Conservation (phyloP, 1,140 invertebrate genomes). For the Nixonia krombeini region DNA sequence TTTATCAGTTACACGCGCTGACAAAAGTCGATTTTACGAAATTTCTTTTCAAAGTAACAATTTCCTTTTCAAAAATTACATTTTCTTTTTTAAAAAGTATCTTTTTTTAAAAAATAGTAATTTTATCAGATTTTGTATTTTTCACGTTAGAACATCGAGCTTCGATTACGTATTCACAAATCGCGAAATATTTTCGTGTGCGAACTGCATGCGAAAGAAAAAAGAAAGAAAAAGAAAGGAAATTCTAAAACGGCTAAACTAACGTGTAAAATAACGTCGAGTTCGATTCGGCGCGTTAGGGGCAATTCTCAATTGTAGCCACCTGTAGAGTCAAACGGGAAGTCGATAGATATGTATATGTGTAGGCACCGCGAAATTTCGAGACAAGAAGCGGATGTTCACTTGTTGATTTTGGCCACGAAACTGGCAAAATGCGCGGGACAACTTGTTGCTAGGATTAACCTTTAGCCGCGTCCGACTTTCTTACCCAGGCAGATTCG, state of each 20-base stretch:
- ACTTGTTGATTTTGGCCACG: constrained; percentile 64
- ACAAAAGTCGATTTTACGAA: too few relatives aligned
- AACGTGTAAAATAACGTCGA: constrained; percentile 4
- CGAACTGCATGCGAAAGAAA: not conserved
- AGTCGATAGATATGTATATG: constrained; percentile 50
- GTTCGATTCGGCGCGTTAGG: constrained; percentile 7
- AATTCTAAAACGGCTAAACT: not conserved
- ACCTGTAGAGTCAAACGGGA: constrained; percentile 63
- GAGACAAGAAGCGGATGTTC: constrained; percentile 54
- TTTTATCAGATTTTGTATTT: too few relatives aligned
- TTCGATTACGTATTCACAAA: too few relatives aligned
- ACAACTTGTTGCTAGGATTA: constrained; percentile 59
- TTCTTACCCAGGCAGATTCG: too few relatives aligned
- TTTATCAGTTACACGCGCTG: too few relatives aligned
- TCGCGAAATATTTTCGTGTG: too few relatives aligned
- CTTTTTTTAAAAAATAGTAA: too few relatives aligned
- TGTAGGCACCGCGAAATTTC: constrained; percentile 47
- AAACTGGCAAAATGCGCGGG: constrained; percentile 59
- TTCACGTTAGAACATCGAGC: too few relatives aligned
- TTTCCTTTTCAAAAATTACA: too few relatives aligned
- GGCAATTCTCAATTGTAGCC: constrained; percentile 47
- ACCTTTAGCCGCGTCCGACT: not conserved
- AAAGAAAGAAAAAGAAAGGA: not conserved
- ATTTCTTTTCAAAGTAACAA: too few relatives aligned
- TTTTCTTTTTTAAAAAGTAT: too few relatives aligned